Evolutionary conservation across 2,888 invertebrate genomes (phyloP), one percentile per base, ranked within the genome.

Genomic region (Yponomeuta malinellus): DNA sequence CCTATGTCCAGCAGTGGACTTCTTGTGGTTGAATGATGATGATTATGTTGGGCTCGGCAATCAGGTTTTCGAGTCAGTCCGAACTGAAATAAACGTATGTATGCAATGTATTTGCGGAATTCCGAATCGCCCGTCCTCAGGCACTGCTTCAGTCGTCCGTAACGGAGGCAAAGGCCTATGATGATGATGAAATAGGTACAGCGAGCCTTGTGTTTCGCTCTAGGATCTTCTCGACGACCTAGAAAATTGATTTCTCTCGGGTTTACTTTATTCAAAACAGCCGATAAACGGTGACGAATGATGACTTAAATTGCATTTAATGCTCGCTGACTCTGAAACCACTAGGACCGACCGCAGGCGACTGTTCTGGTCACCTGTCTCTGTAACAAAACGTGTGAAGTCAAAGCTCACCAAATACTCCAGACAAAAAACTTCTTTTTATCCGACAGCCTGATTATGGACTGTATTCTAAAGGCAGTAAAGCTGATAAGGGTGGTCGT

Each of bases 211-310:
- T 15, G 52, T 1, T 15, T 59, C 15, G 15, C 52, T 52, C 52
- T 52, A 12, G 10, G 10, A 52, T 12, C 10, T 52, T 12, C 15
- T 9, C 74, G 76, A 75, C 78, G 74, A 74, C 77, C 78, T 76
- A 77, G 73, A 76, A 74, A 74, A 77, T 76, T 74, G 76, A 77
- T 75, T 78, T 75, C 73, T 71, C 72, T 73, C 74, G 71, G 68
- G 72, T 73, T 75, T 76, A 74, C 75, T 76, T 78, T 81, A 82
- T 79, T 79, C 78, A 79, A 81, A 79, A 79, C 76, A 59, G 78
- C 79, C 79, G 80, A 83, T 86, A 87, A 82, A 75, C 82, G 79
- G 75, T 82, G 81, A 84, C 79, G 81, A 82, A 83, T 76, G 81
- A 76, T 72, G 80, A 80, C 83, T 76, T 78, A 83, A 79, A 85